Conservation (phyloP, 2,888 invertebrate genomes). For the Conchocele bisecta region DNA sequence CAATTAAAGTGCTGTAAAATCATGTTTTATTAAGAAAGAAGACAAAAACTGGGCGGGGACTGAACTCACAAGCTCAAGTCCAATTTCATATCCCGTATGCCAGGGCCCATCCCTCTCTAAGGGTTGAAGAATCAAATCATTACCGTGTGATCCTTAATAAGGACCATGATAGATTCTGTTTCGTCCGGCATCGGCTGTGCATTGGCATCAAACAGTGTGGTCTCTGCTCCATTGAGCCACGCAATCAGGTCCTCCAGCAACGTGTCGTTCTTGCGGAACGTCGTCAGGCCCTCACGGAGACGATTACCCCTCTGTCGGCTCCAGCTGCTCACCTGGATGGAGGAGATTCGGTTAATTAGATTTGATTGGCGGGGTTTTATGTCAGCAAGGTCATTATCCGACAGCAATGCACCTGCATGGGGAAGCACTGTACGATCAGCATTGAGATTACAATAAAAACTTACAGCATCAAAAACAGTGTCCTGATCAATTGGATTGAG, state of each 20-base stretch:
- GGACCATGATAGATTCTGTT: slow-evolving; percentile 90
- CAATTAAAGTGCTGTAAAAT: neutral
- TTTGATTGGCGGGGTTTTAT: neutral
- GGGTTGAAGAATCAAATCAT: neutral
- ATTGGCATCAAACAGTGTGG: slow-evolving; percentile 91
- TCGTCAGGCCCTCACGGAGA: slow-evolving; percentile 91
- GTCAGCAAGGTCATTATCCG: neutral
- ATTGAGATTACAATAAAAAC: no score
- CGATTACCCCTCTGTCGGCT: slow-evolving; percentile 87
- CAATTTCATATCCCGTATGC: neutral
- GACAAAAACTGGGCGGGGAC: neutral
- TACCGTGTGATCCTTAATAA: slow-evolving; percentile 81
- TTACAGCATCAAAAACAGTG: neutral
- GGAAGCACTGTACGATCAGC: neutral
- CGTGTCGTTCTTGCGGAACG: slow-evolving; percentile 92
- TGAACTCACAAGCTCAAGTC: neutral
- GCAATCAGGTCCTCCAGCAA: slow-evolving; percentile 95
- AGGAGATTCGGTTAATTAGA: neutral
- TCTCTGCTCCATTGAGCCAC: slow-evolving; percentile 96
- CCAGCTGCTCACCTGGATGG: slow-evolving; percentile 91
- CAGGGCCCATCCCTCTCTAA: no score
- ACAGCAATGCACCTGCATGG: neutral
- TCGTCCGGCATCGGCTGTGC: slow-evolving; percentile 95
- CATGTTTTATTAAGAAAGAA: neutral
- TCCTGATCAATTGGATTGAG: no score